Evolutionary conservation across 1,140 invertebrate species (phyloP).

Genomic region (Frieseomelitta varia): DNA sequence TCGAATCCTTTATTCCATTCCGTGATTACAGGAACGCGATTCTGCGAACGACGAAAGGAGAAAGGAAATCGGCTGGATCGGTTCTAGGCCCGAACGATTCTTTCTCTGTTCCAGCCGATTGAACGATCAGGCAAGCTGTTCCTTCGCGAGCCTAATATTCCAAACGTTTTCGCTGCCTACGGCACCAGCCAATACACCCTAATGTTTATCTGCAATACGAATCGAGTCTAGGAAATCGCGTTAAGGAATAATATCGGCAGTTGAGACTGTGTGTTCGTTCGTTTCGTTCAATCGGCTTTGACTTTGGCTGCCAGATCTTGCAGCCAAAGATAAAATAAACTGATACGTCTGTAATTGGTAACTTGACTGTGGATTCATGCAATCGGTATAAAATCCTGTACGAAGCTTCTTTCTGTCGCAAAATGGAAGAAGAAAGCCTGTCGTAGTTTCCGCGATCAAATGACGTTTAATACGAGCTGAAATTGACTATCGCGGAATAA

Average conservation of each 20-base stretch:
- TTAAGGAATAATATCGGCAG: neutral
- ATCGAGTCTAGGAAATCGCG: neutral
- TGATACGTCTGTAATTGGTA: neutral
- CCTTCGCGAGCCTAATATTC: neutral
- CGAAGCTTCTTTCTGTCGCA: neutral
- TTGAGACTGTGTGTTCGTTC: neutral
- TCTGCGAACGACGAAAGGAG: neutral
- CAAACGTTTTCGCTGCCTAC: neutral
- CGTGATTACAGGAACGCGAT: neutral
- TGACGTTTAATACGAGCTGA: constrained; percentile 27
- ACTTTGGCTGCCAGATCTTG: neutral
- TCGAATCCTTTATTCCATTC: neutral
- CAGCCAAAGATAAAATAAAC: neutral
- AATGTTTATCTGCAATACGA: constrained; percentile 1
- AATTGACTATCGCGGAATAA: constrained; percentile 13
- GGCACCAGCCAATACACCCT: neutral
- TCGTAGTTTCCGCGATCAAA: constrained; percentile 29
- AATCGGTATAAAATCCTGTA: neutral
- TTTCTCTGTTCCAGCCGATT: neutral
- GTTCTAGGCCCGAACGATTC: neutral
- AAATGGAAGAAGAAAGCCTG: no score
- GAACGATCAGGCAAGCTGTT: neutral
- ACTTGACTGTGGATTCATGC: no score
- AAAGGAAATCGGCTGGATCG: neutral
- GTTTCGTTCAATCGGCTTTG: neutral